Conservation (phyloP, 2,888 invertebrate species). For the Papilio gigon region DNA sequence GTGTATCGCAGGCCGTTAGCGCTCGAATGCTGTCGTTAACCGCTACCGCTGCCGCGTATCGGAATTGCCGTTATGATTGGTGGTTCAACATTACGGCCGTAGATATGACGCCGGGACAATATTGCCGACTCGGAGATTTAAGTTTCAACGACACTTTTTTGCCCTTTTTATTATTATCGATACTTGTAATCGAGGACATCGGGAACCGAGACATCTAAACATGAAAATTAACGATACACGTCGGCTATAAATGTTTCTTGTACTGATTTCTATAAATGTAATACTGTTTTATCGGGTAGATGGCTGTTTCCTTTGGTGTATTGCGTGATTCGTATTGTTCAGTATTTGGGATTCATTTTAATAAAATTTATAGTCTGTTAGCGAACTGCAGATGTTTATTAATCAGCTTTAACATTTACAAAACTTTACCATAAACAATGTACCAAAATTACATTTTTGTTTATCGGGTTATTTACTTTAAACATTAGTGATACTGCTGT, state of each 20-base stretch:
- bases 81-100: constrained; percentile 55
- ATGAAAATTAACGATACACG: constrained; percentile 32
- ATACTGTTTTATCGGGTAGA: background rate
- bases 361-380: no score
- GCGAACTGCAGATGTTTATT: no score
- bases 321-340: background rate
- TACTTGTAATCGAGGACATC: constrained; percentile 21
- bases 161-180: constrained; percentile 32
- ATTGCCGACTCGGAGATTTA: constrained; percentile 49
- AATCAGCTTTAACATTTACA: no score
- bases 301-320: constrained; percentile 17
- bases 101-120: constrained; percentile 51
- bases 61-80: constrained; percentile 73
- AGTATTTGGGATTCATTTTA: no score
- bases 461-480: background rate
- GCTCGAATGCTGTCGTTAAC: constrained; percentile 64
- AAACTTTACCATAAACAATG: no score
- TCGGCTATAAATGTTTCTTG: constrained; percentile 5
- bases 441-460: no score
- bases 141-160: constrained; percentile 35
- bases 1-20: constrained; percentile 61
- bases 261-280: constrained; percentile 29
- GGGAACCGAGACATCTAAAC: constrained; percentile 19
- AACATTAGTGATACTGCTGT: background rate
- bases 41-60: constrained; percentile 61